phyloP scores from a whole-genome alignment of 2,113 vertebrate species.

The human (Homo sapiens) region DNA sequence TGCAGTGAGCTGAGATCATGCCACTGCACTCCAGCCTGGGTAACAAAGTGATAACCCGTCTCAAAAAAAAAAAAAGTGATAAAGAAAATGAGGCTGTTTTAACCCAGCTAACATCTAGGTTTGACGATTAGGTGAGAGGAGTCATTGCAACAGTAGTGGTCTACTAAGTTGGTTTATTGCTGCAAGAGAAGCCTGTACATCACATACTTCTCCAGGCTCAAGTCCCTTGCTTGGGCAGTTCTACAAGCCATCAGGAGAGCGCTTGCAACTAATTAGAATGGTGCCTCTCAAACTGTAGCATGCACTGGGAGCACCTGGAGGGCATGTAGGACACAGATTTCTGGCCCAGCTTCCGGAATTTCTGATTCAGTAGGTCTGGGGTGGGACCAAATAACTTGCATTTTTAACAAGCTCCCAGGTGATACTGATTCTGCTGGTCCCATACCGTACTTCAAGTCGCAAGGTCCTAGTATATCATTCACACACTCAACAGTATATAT shows the following conservation, averaged over 20 bases:
- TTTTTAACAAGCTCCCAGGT: constrained; percentile 37
- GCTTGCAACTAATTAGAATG: background rate
- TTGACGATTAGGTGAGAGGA: background rate
- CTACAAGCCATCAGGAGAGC: background rate
- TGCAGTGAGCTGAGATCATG: background rate
- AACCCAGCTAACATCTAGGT: background rate
- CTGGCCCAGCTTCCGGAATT: constrained; percentile 34
- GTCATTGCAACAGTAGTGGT: background rate
- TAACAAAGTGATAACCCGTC: background rate
- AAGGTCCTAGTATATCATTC: background rate
- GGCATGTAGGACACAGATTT: constrained; percentile 6
- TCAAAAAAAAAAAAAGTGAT: background rate
- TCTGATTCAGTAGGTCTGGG: background rate
- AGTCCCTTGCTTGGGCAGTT: background rate
- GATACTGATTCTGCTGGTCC: background rate
- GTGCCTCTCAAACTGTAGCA: background rate
- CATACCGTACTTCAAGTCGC: background rate
- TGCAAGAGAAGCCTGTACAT: background rate
- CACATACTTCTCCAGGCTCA: background rate
- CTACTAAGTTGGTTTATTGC: background rate
- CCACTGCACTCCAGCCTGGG: background rate
- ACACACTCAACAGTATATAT: background rate
- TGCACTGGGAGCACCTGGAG: background rate
- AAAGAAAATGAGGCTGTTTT: background rate
- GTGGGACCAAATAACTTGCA: constrained; percentile 29